Evolutionary conservation across 2,113 vertebrate species (phyloP).

Genomic region (Collichthys lucidus): DNA sequence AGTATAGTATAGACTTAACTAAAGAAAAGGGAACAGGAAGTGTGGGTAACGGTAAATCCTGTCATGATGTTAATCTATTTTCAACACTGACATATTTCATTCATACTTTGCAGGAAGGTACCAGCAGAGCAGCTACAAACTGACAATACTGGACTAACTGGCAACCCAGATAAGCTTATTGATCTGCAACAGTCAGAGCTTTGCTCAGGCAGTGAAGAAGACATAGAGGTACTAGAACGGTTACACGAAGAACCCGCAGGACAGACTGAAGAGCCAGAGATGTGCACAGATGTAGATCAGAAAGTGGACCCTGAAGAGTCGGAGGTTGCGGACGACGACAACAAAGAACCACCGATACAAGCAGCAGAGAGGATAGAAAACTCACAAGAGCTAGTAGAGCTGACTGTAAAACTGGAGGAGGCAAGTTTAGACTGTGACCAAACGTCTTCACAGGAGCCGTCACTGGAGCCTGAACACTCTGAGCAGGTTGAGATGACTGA

Average conservation of each 20-base stretch:
- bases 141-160: conserved; percentile 12
- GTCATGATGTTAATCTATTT: not conserved
- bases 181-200: conserved; percentile 28
- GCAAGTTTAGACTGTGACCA: conserved; percentile 20
- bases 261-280: conserved; percentile 34
- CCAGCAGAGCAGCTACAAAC: conserved; percentile 19
- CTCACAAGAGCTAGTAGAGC: conserved; percentile 5
- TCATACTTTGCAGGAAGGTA: conserved; percentile 43
- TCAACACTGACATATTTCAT: conserved; percentile 10
- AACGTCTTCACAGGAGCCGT: not conserved
- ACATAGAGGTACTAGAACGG: not conserved
- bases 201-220: conserved; percentile 32
- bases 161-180: conserved; percentile 11
- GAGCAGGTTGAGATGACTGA: conserved; percentile 14
- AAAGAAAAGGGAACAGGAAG: conserved; percentile 58
- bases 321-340: conserved; percentile 9
- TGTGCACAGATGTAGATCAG: conserved; percentile 55
- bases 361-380: conserved; percentile 39
- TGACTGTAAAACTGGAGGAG: conserved; percentile 30
- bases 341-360: not conserved
- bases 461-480: conserved; percentile 3
- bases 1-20: conserved; percentile 55
- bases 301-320: conserved; percentile 25
- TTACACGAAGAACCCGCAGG: conserved; percentile 20
- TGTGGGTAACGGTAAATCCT: not conserved